Conservation (phyloP, 2,113 vertebrate genomes). For the Ammodytes marinus region DNA sequence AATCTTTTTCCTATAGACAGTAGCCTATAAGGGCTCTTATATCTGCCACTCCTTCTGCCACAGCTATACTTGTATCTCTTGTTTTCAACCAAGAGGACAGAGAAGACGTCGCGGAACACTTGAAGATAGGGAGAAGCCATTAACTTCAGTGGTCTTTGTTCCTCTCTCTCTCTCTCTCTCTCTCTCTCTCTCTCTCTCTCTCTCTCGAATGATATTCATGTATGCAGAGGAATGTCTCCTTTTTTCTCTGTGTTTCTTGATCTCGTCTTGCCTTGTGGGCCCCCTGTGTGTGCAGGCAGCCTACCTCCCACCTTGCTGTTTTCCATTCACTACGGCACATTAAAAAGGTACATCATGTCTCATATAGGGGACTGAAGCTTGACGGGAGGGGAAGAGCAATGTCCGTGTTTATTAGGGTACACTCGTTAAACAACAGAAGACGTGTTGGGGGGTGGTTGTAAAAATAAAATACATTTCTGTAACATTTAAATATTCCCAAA, state of each 20-base stretch:
- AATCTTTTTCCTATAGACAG: background rate
- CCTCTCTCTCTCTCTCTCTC: background rate
- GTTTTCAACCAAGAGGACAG: slow-evolving; percentile 17
- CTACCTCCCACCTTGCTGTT: slow-evolving; percentile 64
- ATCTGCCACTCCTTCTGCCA: background rate
- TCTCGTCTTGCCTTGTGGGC: slow-evolving; percentile 54
- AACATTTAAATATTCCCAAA: slow-evolving; percentile 18
- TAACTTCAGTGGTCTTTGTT: slow-evolving; percentile 62
- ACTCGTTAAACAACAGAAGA: slow-evolving; percentile 15
- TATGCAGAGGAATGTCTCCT: slow-evolving; percentile 68
- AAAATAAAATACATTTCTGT: background rate
- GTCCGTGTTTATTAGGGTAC: slow-evolving; percentile 1
- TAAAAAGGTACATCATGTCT: slow-evolving; percentile 55
- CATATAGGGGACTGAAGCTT: slow-evolving; percentile 12
- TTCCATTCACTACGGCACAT: slow-evolving; percentile 61
- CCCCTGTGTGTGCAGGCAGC: slow-evolving; percentile 42
- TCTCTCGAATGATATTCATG: slow-evolving; percentile 69
- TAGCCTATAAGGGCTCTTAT: slow-evolving; percentile 6
- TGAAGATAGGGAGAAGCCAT: slow-evolving; percentile 55
- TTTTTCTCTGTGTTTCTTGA: slow-evolving; percentile 54
- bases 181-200: slow-evolving; percentile 53
- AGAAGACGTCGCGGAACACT: background rate
- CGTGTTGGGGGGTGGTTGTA: slow-evolving; percentile 1
- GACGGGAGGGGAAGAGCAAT: slow-evolving; percentile 1
- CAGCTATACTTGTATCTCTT: slow-evolving; percentile 25